Evolutionary conservation across 2,797 vertebrate genomes (phyloP).

Genomic region (Manis crassicaudata): DNA sequence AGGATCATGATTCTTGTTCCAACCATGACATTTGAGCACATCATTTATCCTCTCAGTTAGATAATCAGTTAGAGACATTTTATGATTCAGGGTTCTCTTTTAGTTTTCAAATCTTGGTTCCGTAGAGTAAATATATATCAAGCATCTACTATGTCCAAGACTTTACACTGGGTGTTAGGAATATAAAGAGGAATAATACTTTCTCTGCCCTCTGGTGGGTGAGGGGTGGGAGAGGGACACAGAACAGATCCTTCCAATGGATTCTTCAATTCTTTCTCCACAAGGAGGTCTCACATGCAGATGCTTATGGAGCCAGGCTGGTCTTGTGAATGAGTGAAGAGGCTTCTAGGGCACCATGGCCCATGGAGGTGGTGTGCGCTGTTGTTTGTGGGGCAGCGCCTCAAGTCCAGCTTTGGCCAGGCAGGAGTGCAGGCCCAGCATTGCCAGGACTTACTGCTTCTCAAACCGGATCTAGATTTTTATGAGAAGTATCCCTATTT

Average conservation of each 20-base stretch:
- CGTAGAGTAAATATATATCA: neutral
- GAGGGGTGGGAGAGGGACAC: neutral
- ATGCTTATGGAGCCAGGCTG: neutral
- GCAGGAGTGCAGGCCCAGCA: neutral
- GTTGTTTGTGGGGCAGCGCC: neutral
- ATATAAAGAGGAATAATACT: neutral
- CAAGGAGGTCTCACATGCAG: neutral
- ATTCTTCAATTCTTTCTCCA: neutral
- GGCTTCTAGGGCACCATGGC: neutral
- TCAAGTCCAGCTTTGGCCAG: neutral
- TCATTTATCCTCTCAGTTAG: neutral
- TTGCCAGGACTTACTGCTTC: neutral
- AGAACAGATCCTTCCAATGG: neutral
- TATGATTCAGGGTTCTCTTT: neutral
- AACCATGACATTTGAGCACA: neutral
- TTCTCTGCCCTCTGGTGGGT: neutral
- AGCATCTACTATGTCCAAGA: neutral
- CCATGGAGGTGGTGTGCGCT: neutral
- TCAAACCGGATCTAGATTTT: slow-evolving; percentile 2
- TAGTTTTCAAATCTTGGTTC: neutral
- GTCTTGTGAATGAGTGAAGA: neutral
- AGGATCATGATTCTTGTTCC: neutral
- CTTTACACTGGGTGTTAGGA: neutral
- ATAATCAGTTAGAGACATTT: neutral
- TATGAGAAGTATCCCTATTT: neutral